Base-by-base conservation (phyloP, 2,797 vertebrate species). In the Ambastaia sidthimunki region DNA sequence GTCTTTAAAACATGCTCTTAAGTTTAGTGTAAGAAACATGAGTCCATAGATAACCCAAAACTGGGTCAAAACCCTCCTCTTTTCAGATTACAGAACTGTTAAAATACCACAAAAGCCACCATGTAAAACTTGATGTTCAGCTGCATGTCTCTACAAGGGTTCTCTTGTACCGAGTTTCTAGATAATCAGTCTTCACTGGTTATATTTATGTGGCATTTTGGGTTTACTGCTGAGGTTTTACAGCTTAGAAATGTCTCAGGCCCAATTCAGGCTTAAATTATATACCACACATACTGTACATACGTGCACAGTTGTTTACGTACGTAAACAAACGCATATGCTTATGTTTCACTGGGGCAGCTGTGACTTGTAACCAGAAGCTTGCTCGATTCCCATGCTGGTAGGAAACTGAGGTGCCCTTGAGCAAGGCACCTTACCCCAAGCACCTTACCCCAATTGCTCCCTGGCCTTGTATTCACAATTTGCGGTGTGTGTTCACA, bases 211-310 rank as follows among this genome's bases (percentile, higher is more conserved):
- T 84, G 80, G 80, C 15, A 23, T 55, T 52, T 12, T 60, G 73
- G 80, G 62, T 86, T 84, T 67, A 68, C 44, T 81, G 78, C 50
- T 71, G 59, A 76, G 62, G 66, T 82, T 83, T 79, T 55, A 80
- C 59, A 76, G 62, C 10, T 50, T n/a, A 25, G 41, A 54, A 21
- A 12, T 52, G 31, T 87, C 82, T 86, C 82, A 71, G 75, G 74
- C 52, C 72, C 65, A 83, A 79, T 59, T 88, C 72, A 82, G 77
- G 63, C 82, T 87, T 55, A 90, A 88, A 89, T 91, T 85, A 84
- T 78, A 79, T 85, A 83, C 87, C 25, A 59, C 65, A 75, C 23
- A 3, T 12, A 71, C 28, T 41, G 65, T 19, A 80, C 41, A 68
- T 44, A 57, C 16, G 52, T 80, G 82, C 68, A 73, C 60, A 80